phyloP scores from a whole-genome alignment of 1,140 invertebrate species.

The Calliopsis andreniformis region DNA sequence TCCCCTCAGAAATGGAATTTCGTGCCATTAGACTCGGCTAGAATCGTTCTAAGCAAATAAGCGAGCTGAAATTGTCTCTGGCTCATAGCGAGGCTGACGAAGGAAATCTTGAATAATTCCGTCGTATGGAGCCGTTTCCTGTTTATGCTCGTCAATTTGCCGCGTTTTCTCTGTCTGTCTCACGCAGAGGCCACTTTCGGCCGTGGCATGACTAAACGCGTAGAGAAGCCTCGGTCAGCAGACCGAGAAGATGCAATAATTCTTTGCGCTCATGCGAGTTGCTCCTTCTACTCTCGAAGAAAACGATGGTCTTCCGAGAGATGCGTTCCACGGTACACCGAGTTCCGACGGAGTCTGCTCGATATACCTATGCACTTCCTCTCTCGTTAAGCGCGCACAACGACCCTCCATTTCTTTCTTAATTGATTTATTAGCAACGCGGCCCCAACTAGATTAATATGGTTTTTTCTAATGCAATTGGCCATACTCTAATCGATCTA shows the following conservation, averaged over 20 bases:
- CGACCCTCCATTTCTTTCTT: background rate
- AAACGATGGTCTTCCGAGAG: slow-evolving; percentile 55
- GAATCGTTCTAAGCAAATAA: slow-evolving; percentile 6
- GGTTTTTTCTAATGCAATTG: too few species aligned
- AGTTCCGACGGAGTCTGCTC: slow-evolving; percentile 63
- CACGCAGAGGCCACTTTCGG: slow-evolving; percentile 53
- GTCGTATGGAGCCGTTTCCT: slow-evolving; percentile 38
- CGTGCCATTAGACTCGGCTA: slow-evolving; percentile 2
- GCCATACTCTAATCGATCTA: too few species aligned
- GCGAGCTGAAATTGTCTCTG: slow-evolving; percentile 29
- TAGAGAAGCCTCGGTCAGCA: slow-evolving; percentile 62
- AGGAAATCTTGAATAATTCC: slow-evolving; percentile 52
- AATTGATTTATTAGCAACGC: background rate
- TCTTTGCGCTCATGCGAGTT: slow-evolving; percentile 65
- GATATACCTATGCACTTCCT: slow-evolving; percentile 37
- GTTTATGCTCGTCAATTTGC: slow-evolving; percentile 46
- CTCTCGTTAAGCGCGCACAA: background rate
- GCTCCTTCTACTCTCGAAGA: slow-evolving; percentile 54
- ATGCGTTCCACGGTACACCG: slow-evolving; percentile 68
- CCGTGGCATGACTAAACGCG: slow-evolving; percentile 63
- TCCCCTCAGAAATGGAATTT: too few species aligned
- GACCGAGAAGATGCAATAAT: slow-evolving; percentile 79
- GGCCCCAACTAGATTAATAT: too few species aligned
- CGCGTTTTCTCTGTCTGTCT: background rate
- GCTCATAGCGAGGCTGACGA: background rate